Conservation (phyloP, 2,888 invertebrate genomes). For the Lasioglossum lativentre region DNA sequence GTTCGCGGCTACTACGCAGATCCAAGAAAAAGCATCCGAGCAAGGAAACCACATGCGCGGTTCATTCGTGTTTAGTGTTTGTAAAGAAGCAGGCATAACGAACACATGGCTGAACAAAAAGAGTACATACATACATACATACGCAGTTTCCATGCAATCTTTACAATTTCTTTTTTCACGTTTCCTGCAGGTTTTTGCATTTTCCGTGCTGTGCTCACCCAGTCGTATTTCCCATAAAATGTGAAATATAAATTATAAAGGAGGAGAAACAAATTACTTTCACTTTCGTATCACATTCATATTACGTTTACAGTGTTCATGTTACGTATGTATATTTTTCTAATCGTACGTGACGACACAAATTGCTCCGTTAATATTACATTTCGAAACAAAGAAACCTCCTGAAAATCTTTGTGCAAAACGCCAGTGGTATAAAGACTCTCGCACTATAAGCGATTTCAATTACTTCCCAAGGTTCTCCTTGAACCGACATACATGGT, state of each 20-base stretch:
- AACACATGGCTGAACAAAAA: constrained; percentile 46
- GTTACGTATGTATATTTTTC: no score
- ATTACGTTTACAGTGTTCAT: no score
- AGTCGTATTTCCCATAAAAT: constrained; percentile 14
- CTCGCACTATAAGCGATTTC: constrained; percentile 18
- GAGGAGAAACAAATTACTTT: background rate
- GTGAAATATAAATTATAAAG: no score
- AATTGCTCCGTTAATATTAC: background rate
- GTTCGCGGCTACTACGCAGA: constrained; percentile 2
- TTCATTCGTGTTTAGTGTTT: constrained; percentile 22
- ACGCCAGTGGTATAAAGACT: background rate
- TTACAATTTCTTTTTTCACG: constrained; percentile 47
- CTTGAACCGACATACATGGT: constrained; percentile 17
- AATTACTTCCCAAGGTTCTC: constrained; percentile 54
- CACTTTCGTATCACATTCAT: background rate
- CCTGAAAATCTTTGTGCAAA: background rate
- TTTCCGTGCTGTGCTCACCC: constrained; percentile 15
- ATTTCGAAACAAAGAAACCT: background rate
- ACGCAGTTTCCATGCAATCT: constrained; percentile 50
- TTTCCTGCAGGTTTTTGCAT: constrained; percentile 34
- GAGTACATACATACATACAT: constrained; percentile 19
- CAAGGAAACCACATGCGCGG: constrained; percentile 42
- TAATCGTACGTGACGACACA: no score
- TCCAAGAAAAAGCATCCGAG: constrained; percentile 43
- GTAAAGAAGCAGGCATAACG: constrained; percentile 35